Evolutionary conservation across 2,888 invertebrate genomes (phyloP).

Genomic region (Ophioninae sp.): DNA sequence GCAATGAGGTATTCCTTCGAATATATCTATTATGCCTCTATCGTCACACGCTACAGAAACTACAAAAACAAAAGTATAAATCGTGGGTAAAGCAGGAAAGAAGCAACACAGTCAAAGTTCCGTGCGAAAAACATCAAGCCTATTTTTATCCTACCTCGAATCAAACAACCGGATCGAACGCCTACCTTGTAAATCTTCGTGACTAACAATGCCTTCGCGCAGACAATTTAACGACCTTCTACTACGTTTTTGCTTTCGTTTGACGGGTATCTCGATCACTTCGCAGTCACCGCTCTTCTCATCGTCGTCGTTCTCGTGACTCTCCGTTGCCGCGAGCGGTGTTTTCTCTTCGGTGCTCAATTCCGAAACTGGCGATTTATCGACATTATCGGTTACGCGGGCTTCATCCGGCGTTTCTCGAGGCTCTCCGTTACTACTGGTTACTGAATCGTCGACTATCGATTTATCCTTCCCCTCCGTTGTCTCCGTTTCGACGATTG

Average conservation of each 20-base stretch:
- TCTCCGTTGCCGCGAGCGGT: not conserved
- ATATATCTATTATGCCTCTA: not conserved
- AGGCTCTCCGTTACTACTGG: slow-evolving; percentile 39
- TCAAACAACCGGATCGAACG: slow-evolving; percentile 33
- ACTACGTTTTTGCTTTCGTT: slow-evolving; percentile 50
- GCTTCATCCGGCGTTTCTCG: slow-evolving; percentile 1
- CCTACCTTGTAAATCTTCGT: slow-evolving; percentile 59
- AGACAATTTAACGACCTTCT: slow-evolving; percentile 47
- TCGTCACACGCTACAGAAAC: not conserved
- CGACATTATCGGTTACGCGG: slow-evolving; percentile 40
- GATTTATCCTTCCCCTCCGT: slow-evolving; percentile 13
- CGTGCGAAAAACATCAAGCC: slow-evolving; percentile 21
- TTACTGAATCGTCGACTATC: slow-evolving; percentile 45
- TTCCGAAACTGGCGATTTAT: slow-evolving; percentile 24
- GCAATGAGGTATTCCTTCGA: not conserved
- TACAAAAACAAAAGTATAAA: not conserved
- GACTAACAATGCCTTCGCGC: slow-evolving; percentile 39
- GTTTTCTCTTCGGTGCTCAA: not conserved
- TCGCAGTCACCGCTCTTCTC: slow-evolving; percentile 53
- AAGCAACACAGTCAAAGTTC: slow-evolving; percentile 12
- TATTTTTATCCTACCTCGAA: slow-evolving; percentile 10
- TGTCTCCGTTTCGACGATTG: slow-evolving; percentile 1
- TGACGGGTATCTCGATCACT: slow-evolving; percentile 55
- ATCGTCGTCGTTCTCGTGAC: slow-evolving; percentile 9
- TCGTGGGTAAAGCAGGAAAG: not conserved